Conservation (phyloP, 2,888 invertebrate species). For the Apotomis capreana region DNA sequence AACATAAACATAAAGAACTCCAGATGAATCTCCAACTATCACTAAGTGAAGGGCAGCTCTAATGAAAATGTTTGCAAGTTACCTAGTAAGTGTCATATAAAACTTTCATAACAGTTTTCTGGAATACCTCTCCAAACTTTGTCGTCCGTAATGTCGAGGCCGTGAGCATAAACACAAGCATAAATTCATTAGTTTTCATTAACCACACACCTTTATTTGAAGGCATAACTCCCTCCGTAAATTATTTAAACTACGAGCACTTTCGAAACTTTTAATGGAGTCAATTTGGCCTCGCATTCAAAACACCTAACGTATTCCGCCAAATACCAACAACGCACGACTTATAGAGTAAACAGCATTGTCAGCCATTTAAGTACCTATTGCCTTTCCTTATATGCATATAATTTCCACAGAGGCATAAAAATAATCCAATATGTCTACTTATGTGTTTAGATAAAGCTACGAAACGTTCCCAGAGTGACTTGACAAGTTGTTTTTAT, state of each 20-base stretch:
- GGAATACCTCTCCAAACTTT: constrained; percentile 22
- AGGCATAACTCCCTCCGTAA: constrained; percentile 77
- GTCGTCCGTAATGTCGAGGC: constrained; percentile 41
- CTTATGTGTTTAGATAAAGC: no score
- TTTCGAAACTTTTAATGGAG: constrained; percentile 83
- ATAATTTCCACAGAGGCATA: neutral
- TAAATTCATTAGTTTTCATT: constrained; percentile 75
- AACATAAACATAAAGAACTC: neutral
- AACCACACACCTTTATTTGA: constrained; percentile 71
- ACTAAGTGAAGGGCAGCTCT: neutral
- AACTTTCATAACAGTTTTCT: constrained; percentile 10
- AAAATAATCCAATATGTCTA: no score
- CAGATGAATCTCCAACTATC: neutral
- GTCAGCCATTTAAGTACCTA: constrained; percentile 53
- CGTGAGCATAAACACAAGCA: constrained; percentile 61
- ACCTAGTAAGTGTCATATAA: constrained; percentile 2
- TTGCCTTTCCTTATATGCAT: constrained; percentile 48
- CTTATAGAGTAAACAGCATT: constrained; percentile 69
- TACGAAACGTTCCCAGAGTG: no score
- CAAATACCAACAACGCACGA: constrained; percentile 65
- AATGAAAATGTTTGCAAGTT: neutral
- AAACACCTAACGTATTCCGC: constrained; percentile 66
- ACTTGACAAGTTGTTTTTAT: no score
- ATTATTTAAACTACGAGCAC: constrained; percentile 81
- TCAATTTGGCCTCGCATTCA: constrained; percentile 80